Evolutionary conservation across 2,888 invertebrate genomes (phyloP), one percentile per base, ranked within the genome.

Genomic region (Phortica okadai): DNA sequence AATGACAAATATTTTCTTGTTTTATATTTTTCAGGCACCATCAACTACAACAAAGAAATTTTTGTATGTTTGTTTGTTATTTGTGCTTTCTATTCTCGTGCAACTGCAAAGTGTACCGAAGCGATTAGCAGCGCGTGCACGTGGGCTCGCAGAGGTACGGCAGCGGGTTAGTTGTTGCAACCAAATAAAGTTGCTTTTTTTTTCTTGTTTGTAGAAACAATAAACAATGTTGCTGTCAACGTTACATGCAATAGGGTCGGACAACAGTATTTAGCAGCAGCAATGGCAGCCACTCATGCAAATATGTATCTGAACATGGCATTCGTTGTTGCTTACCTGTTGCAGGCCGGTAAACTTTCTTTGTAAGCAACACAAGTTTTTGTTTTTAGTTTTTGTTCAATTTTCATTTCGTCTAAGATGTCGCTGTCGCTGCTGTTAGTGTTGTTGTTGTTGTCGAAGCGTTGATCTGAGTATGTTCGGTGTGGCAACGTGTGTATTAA

Each of bases 161-260:
- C n/a, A 6, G 54, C 54, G 25, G 21, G 21, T 21, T 25, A 62
- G 62, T 54, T 1, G n/a, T n/a, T 66, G 66, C 33, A 66, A 41
- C 66, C 42, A 33, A 59, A 59, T 54, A 25, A 8, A 14, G 16
- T 58, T 25, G 16, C 25, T 69, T 42, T 69, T 67, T 42, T 44
- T 69, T 1, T 8, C n/a, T 45, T 69, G 45, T 69, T 50, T 69
- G 69, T 50, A 1, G 3, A 59, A 59, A 66, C 33, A 66, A 83
- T 86, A 82, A 85, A 83, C 83, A 56, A 85, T 83, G 85, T 84
- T 83, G 85, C 81, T 86, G 88, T 84, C 85, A 87, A 81, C 82
- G 79, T 77, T 77, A 79, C 79, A 81, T 75, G 76, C 80, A 78
- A 74, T 83, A 84, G 77, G 79, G 33, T 33, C 33, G 33, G 77